Evolutionary conservation across 2,797 vertebrate species (phyloP).

Genomic region (Pogoniulus pusillus): DNA sequence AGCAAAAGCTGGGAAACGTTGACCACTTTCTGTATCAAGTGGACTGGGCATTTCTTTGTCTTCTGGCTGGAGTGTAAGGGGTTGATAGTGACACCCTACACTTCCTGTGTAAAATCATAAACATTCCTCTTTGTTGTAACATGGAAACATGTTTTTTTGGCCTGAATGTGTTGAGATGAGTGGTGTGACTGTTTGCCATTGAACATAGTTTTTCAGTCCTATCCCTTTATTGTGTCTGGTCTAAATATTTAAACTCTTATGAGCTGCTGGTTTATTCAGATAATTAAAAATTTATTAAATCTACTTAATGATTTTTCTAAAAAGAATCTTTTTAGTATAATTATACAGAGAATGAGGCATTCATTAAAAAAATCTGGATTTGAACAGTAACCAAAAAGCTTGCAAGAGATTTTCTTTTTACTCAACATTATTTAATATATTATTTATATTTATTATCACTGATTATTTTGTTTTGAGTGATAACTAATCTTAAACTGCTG

Average conservation of each 20-base stretch:
- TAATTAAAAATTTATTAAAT: background rate
- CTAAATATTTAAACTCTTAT: background rate
- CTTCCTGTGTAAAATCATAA: background rate
- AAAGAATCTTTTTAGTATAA: no score
- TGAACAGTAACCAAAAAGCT: background rate
- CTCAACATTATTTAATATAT: background rate
- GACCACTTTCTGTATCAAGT: background rate
- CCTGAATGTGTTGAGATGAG: background rate
- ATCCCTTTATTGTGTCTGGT: background rate
- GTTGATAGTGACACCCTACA: background rate
- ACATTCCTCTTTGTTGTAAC: background rate
- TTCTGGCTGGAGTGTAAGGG: background rate
- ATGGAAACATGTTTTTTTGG: background rate
- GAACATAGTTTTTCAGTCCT: background rate
- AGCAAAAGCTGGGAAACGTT: background rate
- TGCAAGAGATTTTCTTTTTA: background rate
- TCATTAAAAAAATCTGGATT: background rate
- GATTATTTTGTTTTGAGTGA: background rate
- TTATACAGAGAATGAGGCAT: background rate
- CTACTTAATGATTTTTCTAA: no score
- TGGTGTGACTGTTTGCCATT: no score
- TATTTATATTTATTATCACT: background rate
- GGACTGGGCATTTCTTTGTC: background rate
- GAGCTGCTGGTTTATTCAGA: background rate
- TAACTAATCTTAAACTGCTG: background rate